Percentiles rank a stretch among this genome's conserved stretches.
These are phyloP conservation scores for Coregonus clupeaformis DNA, from an alignment of 2,113 vertebrate genomes.

Conservation along the genomic window DNA sequence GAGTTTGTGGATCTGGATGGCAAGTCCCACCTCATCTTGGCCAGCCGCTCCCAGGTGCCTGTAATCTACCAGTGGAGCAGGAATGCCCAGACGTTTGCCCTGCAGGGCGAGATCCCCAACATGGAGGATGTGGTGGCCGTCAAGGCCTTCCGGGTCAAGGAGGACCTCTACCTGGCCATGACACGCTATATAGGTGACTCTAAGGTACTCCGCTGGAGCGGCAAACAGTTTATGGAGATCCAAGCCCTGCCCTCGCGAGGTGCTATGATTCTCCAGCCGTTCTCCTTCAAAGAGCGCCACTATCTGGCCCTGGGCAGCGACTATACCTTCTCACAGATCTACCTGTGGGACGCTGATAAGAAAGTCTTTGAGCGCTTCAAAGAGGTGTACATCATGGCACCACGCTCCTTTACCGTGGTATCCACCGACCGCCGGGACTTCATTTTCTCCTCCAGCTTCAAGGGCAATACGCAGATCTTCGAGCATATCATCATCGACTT, in stretches of 20 bases:
- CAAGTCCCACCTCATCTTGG: constrained; percentile 89
- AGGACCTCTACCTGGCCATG: constrained; percentile 88
- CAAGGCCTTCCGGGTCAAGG: constrained; percentile 89
- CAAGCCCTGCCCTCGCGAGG: constrained; percentile 94
- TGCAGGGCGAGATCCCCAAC: constrained; percentile 90
- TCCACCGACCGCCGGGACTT: constrained; percentile 94
- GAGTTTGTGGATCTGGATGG: constrained; percentile 92
- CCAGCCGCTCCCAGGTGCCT: constrained; percentile 94
- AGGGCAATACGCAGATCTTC: constrained; percentile 95
- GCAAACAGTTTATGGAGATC: constrained; percentile 90
- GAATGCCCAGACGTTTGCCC: constrained; percentile 86
- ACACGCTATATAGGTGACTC: constrained; percentile 97
- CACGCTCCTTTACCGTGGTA: constrained; percentile 94
- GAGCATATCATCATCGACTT: constrained; percentile 92
- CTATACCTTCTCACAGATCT: constrained; percentile 97
- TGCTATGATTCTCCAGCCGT: constrained; percentile 95
- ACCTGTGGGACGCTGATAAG: constrained; percentile 88
- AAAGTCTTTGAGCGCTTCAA: constrained; percentile 90
- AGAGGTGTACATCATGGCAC: constrained; percentile 94
- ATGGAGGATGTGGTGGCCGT: constrained; percentile 97
- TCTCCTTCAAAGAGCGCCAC: constrained; percentile 86
- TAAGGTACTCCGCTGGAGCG: constrained; percentile 89
- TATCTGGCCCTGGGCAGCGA: constrained; percentile 95
- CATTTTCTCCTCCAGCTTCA: constrained; percentile 96
- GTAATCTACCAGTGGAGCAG: constrained; percentile 96